Conservation (phyloP, 2,888 invertebrate genomes). For the Apoda limacodes region DNA sequence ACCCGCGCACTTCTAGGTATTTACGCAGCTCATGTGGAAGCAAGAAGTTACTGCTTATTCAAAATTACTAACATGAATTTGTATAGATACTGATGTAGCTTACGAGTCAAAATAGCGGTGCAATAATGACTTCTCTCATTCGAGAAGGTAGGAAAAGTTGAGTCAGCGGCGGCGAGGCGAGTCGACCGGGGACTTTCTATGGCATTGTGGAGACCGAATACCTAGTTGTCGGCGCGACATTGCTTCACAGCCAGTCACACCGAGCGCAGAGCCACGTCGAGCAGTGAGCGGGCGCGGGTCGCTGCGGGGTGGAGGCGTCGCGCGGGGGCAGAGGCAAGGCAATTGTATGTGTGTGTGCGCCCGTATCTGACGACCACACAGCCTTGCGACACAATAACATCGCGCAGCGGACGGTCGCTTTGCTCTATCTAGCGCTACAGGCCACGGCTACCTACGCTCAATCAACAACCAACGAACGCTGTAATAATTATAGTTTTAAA, state of each 20-base stretch:
- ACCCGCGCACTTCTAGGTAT: too few species aligned
- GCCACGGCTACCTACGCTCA: slow-evolving; percentile 47
- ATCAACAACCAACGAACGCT: slow-evolving; percentile 31
- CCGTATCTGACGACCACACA: slow-evolving; percentile 39
- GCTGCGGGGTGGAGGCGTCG: slow-evolving; percentile 17
- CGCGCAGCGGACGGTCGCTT: slow-evolving; percentile 46
- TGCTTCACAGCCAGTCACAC: slow-evolving; percentile 45
- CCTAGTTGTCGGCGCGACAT: slow-evolving; percentile 62
- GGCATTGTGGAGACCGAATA: slow-evolving; percentile 65
- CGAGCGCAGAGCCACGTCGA: slow-evolving; percentile 51
- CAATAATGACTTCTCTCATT: slow-evolving; percentile 43
- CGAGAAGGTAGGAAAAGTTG: slow-evolving; percentile 62
- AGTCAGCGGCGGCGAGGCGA: slow-evolving; percentile 56
- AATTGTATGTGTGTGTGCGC: slow-evolving; percentile 29
- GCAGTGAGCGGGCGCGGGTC: slow-evolving; percentile 36
- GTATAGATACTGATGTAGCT: slow-evolving; percentile 7
- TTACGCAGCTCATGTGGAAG: slow-evolving; percentile 28
- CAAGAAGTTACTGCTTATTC: slow-evolving; percentile 49
- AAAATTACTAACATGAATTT: slow-evolving; percentile 51
- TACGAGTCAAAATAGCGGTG: slow-evolving; percentile 20
- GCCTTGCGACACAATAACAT: slow-evolving; percentile 40
- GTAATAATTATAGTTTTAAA: too few species aligned
- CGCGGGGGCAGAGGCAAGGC: slow-evolving; percentile 14
- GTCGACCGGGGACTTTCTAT: slow-evolving; percentile 64
- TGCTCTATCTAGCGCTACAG: slow-evolving; percentile 48